A percentile compares a stretch with the other conserved stretches of the same genome.
Evolutionary conservation across 2,888 invertebrate species (phyloP).

Genomic region (Trilocha varians): DNA sequence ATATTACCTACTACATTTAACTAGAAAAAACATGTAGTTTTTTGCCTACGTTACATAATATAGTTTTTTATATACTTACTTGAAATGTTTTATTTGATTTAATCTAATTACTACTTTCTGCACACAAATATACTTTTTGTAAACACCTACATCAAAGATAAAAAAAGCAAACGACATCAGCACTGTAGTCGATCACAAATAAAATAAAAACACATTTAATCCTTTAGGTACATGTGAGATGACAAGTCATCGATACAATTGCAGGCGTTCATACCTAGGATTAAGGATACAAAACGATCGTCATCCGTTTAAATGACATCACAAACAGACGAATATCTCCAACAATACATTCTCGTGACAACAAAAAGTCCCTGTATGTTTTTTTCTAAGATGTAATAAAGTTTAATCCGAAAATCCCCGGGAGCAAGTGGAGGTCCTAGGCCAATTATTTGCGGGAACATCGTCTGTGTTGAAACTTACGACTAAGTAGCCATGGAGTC

Average conservation of each 20-base stretch:
- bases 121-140: too few relatives aligned
- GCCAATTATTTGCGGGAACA: conserved; percentile 51
- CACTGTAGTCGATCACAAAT: not conserved
- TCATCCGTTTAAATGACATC: conserved; percentile 14
- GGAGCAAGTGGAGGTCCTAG: conserved; percentile 42
- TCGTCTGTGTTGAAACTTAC: conserved; percentile 19
- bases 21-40: too few relatives aligned
- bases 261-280: conserved; percentile 17
- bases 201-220: not conserved
- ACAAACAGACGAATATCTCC: conserved; percentile 22
- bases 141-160: too few relatives aligned
- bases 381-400: conserved; percentile 37
- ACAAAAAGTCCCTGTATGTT: conserved; percentile 29
- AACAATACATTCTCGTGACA: conserved; percentile 25
- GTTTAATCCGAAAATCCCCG: conserved; percentile 58
- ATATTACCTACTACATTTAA: too few relatives aligned
- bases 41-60: too few relatives aligned
- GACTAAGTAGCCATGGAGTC: conserved; percentile 16
- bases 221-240: not conserved
- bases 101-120: too few relatives aligned
- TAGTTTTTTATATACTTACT: too few relatives aligned
- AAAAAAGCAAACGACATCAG: too few relatives aligned
- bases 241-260: not conserved
- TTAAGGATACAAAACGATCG: conserved; percentile 12
- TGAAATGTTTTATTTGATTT: too few relatives aligned